Conservation (phyloP, 1,140 invertebrate species). For the Sesamia nonagrioides region DNA sequence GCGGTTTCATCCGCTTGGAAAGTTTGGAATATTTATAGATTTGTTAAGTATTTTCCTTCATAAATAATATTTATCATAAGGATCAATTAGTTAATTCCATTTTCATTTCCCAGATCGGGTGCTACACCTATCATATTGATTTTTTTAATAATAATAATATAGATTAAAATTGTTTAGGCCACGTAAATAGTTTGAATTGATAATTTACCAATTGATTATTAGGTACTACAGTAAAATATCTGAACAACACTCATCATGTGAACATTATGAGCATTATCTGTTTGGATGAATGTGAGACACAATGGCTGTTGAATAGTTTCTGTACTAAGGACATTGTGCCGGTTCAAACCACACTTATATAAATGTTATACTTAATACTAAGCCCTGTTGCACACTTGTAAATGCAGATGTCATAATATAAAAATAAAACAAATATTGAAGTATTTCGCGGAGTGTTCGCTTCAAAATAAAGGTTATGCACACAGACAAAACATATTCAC, state of each 20-base stretch:
- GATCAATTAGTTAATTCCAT: background rate
- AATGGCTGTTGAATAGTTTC: too few species aligned
- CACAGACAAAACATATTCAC: too few species aligned
- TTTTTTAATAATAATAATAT: background rate
- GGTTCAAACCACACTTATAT: slow-evolving; percentile 30
- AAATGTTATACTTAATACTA: slow-evolving; percentile 14
- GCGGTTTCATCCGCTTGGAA: slow-evolving; percentile 17
- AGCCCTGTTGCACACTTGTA: slow-evolving; percentile 10
- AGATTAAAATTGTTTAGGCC: background rate
- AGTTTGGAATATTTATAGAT: slow-evolving; percentile 1
- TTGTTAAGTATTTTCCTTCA: too few species aligned
- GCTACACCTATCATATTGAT: background rate
- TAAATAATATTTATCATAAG: too few species aligned
- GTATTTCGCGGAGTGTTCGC: too few species aligned
- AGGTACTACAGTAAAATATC: slow-evolving; percentile 21
- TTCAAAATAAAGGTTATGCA: too few species aligned
- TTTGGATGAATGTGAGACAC: too few species aligned
- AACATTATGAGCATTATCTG: too few species aligned
- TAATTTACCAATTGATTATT: background rate
- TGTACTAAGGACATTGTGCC: too few species aligned
- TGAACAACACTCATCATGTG: background rate
- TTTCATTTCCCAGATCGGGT: background rate
- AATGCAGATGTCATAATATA: slow-evolving; percentile 12
- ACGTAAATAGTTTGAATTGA: background rate
- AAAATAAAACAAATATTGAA: background rate